Evolutionary conservation across 2,888 invertebrate genomes (phyloP), one percentile per base, ranked within the genome.

Genomic region (Agrochola lychnidis): DNA sequence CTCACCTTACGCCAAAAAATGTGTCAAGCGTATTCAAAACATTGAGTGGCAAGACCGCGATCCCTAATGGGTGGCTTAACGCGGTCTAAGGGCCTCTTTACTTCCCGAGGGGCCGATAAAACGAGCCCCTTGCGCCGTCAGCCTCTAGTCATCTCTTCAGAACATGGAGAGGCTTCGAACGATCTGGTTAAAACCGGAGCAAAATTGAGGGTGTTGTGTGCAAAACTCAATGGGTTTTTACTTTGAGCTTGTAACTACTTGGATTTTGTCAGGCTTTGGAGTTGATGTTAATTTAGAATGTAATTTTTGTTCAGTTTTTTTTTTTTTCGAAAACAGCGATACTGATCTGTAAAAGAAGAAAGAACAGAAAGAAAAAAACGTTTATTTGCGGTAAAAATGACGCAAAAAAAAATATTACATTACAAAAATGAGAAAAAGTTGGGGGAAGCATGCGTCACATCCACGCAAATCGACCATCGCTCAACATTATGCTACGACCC

Each of bases 1-100:
- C 70, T 59, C 61, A 79, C 82, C 74, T 79, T 75, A 74, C 73
- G 68, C 64, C 73, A 75, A 86, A 88, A 89, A 89, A 88, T 87
- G 80, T 89, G 89, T 88, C 89, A 88, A 89, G 86, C 69, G 25
- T 75, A 82, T 84, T 87, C 81, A 79, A 80, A 82, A 79, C 85
- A 84, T 83, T 74, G 86, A 80, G 80, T 84, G 82, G 86, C 79
- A 78, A 81, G 85, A 73, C 81, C 82, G 84, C 81, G 73, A 85
- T 85, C 85, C 70, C 61, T 89, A 89, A 89, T 89, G 89, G 89
- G 87, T 85, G 85, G 84, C 86, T 83, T 85, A 87, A 89, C 89
- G 85, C 83, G 82, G 71, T 69, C 70, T 68, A 81, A 89, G 89
- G 57, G 87, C 73, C 88, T 75, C 83, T 83, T 57, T 70, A 76